Evolutionary conservation across 2,797 vertebrate species (phyloP), one percentile per base, ranked within the genome.

Genomic region (Clarias pachynema): DNA sequence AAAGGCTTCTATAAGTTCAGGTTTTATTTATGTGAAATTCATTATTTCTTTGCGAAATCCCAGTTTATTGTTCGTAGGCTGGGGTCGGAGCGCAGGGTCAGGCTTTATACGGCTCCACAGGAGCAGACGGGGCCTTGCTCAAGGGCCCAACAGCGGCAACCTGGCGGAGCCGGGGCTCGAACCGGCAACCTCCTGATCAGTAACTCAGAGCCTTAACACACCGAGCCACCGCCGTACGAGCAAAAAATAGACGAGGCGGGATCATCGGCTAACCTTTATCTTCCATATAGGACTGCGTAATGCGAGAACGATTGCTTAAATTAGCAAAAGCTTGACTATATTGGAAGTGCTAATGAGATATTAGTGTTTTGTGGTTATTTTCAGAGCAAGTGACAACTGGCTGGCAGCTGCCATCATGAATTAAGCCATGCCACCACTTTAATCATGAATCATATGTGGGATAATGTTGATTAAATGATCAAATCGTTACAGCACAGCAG

Each of bases 261-360:
- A 53, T 73, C 24, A 73, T 5, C n/a, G 40, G 70, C 68, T 70
- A 24, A 7, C 10, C 1, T 9, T 26, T 40, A n/a, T 16, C 37
- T 53, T 78, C 53, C 22, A 37, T 10, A 16, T 34, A 59, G 26
- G 9, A 57, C 5, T 59, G 29, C 20, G 29, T 57, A 57, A 31
- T 12, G 29, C 53, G 57, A 3, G 81, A 73, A 53, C 62, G 29
- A 44, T 3, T 62, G 20, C 0, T 62, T 72, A 40, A 62, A 34
- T 66, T 34, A 53, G 56, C 59, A 78, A 77, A 84, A 31, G 44
- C 60, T 70, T 86, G 78, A 87, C 53, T 89, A 88, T 87, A 87
- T 69, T 22, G 34, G 65, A 53, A 84, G 80, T n/a, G n/a, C 62
- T 89, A 90, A 91, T 89, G 77, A 89, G 87, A 75, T 85, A 91